A percentile compares a stretch with the other conserved stretches of the same genome.
Conservation (phyloP, 2,113 vertebrate genomes). For the Notiomystis cincta region DNA sequence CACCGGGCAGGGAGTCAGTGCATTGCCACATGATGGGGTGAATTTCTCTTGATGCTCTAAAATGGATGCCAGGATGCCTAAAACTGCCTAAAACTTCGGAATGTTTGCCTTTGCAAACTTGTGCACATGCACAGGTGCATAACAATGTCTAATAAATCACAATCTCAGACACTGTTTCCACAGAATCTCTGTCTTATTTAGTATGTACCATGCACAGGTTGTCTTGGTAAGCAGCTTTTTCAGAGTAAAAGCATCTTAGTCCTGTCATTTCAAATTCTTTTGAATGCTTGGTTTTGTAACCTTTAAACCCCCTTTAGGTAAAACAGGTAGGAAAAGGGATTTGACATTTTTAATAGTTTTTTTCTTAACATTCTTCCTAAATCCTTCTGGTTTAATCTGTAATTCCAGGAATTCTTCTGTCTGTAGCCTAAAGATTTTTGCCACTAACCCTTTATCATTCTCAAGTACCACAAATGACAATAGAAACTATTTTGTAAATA, state of each 20-base stretch:
- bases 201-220: neutral
- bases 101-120: neutral
- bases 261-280: neutral
- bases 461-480: neutral
- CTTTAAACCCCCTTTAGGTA: neutral
- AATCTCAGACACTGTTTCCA: neutral
- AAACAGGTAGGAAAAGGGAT: neutral
- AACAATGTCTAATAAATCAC: neutral
- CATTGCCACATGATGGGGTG: neutral
- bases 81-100: fast-evolving
- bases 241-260: neutral
- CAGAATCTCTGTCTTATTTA: neutral
- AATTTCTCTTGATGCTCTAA: neutral
- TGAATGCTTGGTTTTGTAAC: neutral
- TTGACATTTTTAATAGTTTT: conserved; percentile 10
- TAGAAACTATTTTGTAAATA: neutral
- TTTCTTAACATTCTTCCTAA: conserved; percentile 21
- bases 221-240: neutral
- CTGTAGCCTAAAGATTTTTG: conserved; percentile 7
- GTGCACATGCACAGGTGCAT: neutral
- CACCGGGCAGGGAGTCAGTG: fast-evolving
- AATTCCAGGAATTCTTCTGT: neutral
- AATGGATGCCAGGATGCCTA: neutral
- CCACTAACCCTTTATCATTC: neutral
- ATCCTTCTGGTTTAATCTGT: neutral